Evolutionary conservation across 2,113 vertebrate species (phyloP).

Genomic region (Fulmarus glacialis): DNA sequence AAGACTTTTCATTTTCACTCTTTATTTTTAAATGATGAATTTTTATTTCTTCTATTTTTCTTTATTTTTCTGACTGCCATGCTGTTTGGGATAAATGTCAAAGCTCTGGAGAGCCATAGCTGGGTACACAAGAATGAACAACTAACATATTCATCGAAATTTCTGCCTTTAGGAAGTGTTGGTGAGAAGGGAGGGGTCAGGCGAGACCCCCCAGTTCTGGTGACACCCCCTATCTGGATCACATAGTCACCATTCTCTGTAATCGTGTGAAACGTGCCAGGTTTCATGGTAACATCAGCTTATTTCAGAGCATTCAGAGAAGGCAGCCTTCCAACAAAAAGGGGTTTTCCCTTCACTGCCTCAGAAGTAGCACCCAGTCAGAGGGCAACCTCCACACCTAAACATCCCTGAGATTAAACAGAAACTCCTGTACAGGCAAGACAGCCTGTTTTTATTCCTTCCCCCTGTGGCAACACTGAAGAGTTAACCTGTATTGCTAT

Average conservation of each 20-base stretch:
- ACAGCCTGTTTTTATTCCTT: neutral
- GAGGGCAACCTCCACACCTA: neutral
- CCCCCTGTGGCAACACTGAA: neutral
- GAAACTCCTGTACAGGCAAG: neutral
- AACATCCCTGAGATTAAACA: neutral
- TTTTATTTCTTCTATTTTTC: neutral
- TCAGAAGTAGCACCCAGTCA: neutral
- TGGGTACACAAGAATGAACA: neutral
- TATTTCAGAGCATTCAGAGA: neutral
- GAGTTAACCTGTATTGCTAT: neutral
- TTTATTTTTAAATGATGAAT: neutral
- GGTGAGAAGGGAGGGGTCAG: neutral
- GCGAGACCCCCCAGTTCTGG: neutral
- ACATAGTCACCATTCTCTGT: neutral
- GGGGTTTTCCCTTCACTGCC: neutral
- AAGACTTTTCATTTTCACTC: neutral
- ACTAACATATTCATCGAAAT: neutral
- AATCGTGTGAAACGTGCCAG: neutral
- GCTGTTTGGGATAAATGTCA: neutral
- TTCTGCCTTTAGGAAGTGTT: neutral
- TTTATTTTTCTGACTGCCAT: neutral
- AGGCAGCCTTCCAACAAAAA: neutral
- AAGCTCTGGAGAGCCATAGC: neutral
- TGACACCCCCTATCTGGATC: neutral
- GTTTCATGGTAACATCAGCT: neutral